A percentile compares a stretch with the other conserved stretches of the same genome.
phyloP scores from a whole-genome alignment of 2,888 invertebrate species.

The Athripsodes cinereus region DNA sequence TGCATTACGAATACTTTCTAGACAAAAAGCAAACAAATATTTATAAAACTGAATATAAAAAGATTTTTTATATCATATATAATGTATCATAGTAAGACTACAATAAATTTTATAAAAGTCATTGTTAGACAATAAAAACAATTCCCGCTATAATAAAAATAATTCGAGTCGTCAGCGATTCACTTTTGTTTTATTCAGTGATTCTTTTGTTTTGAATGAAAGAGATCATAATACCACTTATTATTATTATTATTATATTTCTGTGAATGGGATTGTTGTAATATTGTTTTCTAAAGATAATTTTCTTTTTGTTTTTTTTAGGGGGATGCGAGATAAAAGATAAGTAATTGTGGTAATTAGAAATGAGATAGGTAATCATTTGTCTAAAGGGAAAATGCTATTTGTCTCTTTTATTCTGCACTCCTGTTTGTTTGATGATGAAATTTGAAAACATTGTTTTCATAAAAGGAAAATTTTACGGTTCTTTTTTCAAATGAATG shows the following conservation, averaged over 20 bases:
- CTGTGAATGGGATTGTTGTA: neutral
- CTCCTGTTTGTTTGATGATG: too few relatives aligned
- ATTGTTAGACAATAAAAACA: too few relatives aligned
- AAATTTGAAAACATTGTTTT: too few relatives aligned
- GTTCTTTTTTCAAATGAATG: too few relatives aligned
- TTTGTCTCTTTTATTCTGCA: neutral
- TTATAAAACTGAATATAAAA: too few relatives aligned
- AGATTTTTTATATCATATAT: too few relatives aligned
- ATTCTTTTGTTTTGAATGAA: slow-evolving; percentile 1
- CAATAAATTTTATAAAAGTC: too few relatives aligned
- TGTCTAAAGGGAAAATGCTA: neutral
- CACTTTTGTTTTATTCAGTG: neutral
- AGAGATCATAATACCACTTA: neutral
- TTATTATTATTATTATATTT: neutral
- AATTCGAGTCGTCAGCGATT: neutral
- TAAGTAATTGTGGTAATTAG: neutral
- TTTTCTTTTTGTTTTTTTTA: neutral
- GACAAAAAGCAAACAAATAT: too few relatives aligned
- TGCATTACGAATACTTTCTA: too few relatives aligned
- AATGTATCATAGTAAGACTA: too few relatives aligned
- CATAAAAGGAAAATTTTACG: too few relatives aligned
- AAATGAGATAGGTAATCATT: neutral
- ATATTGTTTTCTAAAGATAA: neutral
- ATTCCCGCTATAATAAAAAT: too few relatives aligned
- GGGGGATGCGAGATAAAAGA: neutral